These are phyloP conservation scores for Tachuris rubrigastra DNA, from an alignment of 2,113 vertebrate species.

Conservation along the genomic window DNA sequence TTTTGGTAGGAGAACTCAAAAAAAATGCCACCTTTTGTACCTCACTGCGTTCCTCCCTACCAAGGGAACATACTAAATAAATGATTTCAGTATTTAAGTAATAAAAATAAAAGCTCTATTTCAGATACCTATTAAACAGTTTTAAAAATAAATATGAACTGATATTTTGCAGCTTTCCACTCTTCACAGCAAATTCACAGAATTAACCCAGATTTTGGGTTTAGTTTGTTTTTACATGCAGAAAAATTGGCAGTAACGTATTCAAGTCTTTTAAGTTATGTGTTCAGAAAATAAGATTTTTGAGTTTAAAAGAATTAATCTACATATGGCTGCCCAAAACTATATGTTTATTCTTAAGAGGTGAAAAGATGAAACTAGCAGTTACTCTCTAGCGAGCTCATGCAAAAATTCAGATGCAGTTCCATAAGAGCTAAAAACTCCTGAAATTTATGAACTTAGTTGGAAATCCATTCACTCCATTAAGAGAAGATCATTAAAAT, in stretches of 20 bases:
- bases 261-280: background rate
- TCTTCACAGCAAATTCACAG: background rate
- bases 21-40: background rate
- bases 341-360: background rate
- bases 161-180: background rate
- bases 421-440: background rate
- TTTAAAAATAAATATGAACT: background rate
- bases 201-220: background rate
- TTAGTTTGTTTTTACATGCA: background rate
- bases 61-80: background rate
- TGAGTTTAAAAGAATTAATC: background rate
- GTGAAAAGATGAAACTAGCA: background rate
- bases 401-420: background rate
- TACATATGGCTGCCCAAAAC: background rate
- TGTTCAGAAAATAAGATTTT: background rate
- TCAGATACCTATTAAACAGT: background rate
- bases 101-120: background rate
- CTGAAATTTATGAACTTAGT: background rate
- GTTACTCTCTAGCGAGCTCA: background rate
- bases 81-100: background rate
- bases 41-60: background rate
- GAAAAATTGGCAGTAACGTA: background rate
- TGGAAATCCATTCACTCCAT: background rate
- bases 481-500: constrained; percentile 40
- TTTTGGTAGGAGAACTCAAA: background rate